Conservation (phyloP, 2,888 invertebrate genomes). For the Pimpla rufipes region DNA sequence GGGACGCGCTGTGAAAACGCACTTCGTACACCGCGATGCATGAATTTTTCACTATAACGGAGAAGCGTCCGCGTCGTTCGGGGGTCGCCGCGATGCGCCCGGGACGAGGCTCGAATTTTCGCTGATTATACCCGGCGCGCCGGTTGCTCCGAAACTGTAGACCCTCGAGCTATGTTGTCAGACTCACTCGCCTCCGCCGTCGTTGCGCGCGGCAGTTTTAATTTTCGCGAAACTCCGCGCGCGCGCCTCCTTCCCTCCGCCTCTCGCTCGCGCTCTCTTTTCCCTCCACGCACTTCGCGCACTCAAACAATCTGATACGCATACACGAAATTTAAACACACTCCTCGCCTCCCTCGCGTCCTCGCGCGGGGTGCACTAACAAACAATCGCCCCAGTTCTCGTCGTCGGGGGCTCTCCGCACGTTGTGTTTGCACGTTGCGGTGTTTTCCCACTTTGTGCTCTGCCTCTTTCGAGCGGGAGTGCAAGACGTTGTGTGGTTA, state of each 20-base stretch:
- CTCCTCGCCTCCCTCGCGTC: background rate
- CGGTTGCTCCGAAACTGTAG: conserved; percentile 5
- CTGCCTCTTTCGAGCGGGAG: background rate
- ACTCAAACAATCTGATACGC: conserved; percentile 19
- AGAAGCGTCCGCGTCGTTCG: conserved; percentile 24
- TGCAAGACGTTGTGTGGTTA: background rate
- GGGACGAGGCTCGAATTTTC: conserved; percentile 38
- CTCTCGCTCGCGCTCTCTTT: background rate
- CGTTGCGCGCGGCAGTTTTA: conserved; percentile 35
- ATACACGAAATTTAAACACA: background rate
- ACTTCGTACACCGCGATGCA: background rate
- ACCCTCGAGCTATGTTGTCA: conserved; percentile 38
- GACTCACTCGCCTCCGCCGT: conserved; percentile 21
- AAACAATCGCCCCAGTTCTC: background rate
- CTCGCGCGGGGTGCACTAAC: background rate
- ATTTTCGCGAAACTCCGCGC: conserved; percentile 13
- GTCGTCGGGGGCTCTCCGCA: background rate
- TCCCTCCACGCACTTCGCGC: conserved; percentile 9
- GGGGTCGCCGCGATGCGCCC: conserved; percentile 20
- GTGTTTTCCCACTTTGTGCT: background rate
- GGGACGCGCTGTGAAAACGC: background rate
- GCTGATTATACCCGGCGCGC: conserved; percentile 19
- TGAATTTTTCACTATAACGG: conserved; percentile 3
- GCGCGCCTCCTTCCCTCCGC: no score
- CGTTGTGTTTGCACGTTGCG: no score